Percentiles rank a stretch among this genome's conserved stretches.
phyloP scores from a whole-genome alignment of 2,797 vertebrate genomes.

The Bucorvus abyssinicus region DNA sequence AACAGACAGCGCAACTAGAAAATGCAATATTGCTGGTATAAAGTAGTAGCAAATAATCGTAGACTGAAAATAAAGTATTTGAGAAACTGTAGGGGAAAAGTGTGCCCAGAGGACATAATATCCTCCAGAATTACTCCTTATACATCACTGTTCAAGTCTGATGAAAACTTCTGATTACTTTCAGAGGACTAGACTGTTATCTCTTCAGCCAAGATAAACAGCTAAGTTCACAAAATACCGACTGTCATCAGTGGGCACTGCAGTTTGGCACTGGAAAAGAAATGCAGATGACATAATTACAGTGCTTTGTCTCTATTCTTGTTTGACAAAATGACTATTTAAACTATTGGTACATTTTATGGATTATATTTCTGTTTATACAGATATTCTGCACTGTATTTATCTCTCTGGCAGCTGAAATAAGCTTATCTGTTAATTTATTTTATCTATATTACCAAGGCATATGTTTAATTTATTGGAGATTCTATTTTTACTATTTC shows the following conservation, averaged over 20 bases:
- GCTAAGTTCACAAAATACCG: not conserved
- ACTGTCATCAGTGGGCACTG: not conserved
- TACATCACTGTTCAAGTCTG: slow-evolving; percentile 11
- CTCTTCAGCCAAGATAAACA: not conserved
- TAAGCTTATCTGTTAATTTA: not conserved
- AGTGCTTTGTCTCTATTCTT: not conserved
- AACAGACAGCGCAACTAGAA: not conserved
- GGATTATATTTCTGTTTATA: not conserved
- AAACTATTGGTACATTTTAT: not conserved
- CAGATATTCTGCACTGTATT: not conserved
- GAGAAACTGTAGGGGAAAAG: not conserved
- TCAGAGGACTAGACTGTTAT: not conserved
- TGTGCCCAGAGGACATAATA: slow-evolving; percentile 33
- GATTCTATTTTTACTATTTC: not conserved
- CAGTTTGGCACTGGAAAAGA: not conserved
- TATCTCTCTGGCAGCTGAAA: not conserved
- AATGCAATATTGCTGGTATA: not conserved
- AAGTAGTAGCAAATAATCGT: slow-evolving; percentile 20
- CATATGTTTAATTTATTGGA: not conserved
- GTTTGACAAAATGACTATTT: not conserved
- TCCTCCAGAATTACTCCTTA: not conserved
- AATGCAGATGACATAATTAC: not conserved
- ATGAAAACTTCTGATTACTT: slow-evolving; percentile 36
- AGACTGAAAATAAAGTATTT: slow-evolving; percentile 5
- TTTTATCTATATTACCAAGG: not conserved